Conservation (phyloP, 2,797 vertebrate genomes). For the Cephalopachus bancanus region DNA sequence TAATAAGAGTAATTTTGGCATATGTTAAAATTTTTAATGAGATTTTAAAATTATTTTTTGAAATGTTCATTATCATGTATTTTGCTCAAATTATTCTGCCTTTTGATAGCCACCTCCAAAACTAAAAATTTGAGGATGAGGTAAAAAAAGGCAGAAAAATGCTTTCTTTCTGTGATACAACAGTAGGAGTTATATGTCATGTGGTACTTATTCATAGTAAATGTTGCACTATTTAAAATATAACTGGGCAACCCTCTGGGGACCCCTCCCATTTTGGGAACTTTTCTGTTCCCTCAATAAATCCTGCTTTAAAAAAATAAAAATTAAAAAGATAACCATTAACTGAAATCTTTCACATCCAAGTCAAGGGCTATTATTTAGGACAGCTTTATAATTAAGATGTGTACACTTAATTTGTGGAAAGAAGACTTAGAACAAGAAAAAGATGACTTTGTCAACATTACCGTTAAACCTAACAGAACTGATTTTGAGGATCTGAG, state of each 20-base stretch:
- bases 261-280: no score
- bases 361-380: not conserved
- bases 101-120: constrained; percentile 59
- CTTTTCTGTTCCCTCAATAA: no score
- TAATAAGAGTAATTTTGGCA: constrained; percentile 32
- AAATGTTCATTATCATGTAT: constrained; percentile 72
- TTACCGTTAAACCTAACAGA: not conserved
- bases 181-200: not conserved
- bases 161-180: constrained; percentile 1
- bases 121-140: constrained; percentile 19
- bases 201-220: not conserved
- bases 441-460: not conserved
- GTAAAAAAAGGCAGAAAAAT: not conserved
- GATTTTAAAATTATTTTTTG: constrained; percentile 72
- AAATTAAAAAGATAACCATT: no score
- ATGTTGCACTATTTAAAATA: not conserved
- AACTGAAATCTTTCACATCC: not conserved
- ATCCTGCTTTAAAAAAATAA: no score
- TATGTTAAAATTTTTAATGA: constrained; percentile 54
- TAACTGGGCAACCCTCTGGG: no score
- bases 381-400: not conserved
- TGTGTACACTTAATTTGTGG: constrained; percentile 18
- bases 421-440: not conserved
- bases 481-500: not conserved
- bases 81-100: constrained; percentile 67